Evolutionary conservation across 2,888 invertebrate species (phyloP), one percentile per base, ranked within the genome.

Genomic region (Gastrophysa polygoni): DNA sequence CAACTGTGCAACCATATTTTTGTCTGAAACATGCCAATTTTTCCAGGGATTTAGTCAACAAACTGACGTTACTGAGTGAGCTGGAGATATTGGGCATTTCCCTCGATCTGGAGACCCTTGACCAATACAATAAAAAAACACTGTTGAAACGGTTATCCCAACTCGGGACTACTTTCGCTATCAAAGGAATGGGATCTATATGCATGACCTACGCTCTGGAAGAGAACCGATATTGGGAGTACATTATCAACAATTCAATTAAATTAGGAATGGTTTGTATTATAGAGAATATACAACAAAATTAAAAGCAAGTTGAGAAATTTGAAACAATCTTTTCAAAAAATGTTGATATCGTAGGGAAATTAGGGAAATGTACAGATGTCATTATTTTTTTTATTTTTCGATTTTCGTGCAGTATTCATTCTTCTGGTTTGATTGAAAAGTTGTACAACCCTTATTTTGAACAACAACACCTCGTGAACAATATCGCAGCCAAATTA

Each of bases 21-120:
- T 49, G 28, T 68, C 47, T 47, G 24, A 61, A 24, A 24, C 24
- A 3, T 50, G 46, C 8, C 47, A 17, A 38, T 7, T 38, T 66
- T 75, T 77, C 56, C 58, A 80, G 78, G 43, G 61, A 72, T 58
- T 74, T 68, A 55, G 70, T 77, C 10, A 71, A 78, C 57, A 78
- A 75, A 61, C 63, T 78, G 7, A 70, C 69, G 10, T 57, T 79
- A 3, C 57, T 78, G 24, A 72, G 74, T 54, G 73, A 77, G 51
- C 59, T 80, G 49, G 71, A 77, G 49, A 62, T 68, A 58, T 67
- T 78, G 16, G 78, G 79, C 7, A 68, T 77, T 24, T 58, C 52
- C 17, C 64, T 79, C n/a, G 62, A 46, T 28, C 52, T 77, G 1
- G 68, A 72, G 17, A 64, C 67, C 2, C 64, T 78, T 17, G 69